These are phyloP conservation scores for Kryphioiulus occultus DNA, from an alignment of 2,888 invertebrate species.

Conservation along the genomic window DNA sequence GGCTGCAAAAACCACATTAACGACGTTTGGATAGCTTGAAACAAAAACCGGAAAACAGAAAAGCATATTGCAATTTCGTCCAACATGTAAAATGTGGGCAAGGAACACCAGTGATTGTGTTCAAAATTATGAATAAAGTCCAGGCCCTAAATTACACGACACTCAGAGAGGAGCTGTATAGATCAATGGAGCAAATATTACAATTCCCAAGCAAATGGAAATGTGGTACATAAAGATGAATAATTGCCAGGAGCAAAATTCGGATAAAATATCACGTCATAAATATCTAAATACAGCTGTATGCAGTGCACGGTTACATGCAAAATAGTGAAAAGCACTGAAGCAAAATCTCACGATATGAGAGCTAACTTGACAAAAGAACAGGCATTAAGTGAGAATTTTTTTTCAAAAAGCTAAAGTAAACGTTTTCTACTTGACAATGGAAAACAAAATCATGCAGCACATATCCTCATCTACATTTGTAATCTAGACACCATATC, in stretches of 20 bases:
- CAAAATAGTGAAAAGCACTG: background rate
- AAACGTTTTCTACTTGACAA: background rate
- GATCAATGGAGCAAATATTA: conserved; percentile 5
- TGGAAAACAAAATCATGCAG: conserved; percentile 19
- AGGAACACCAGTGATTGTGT: background rate
- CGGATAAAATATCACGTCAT: conserved; percentile 9
- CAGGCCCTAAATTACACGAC: background rate
- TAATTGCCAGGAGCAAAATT: conserved; percentile 2
- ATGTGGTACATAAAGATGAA: conserved; percentile 19
- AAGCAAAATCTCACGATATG: background rate
- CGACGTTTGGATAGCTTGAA: too few species aligned
- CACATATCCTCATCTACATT: conserved; percentile 17
- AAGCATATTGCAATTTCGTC: too few species aligned
- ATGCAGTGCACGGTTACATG: background rate
- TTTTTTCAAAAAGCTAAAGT: background rate
- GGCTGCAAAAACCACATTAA: too few species aligned
- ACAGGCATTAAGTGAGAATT: background rate
- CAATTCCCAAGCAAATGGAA: conserved; percentile 6
- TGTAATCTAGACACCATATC: background rate
- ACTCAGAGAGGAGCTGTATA: background rate
- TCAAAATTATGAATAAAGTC: conserved; percentile 1
- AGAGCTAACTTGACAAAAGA: background rate
- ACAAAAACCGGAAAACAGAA: too few species aligned
- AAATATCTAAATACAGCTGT: conserved; percentile 10
- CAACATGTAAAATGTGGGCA: too few species aligned